A percentile compares a stretch with the other conserved stretches of the same genome.
Conservation (phyloP, 2,888 invertebrate species). For the Callimorpha dominula region DNA sequence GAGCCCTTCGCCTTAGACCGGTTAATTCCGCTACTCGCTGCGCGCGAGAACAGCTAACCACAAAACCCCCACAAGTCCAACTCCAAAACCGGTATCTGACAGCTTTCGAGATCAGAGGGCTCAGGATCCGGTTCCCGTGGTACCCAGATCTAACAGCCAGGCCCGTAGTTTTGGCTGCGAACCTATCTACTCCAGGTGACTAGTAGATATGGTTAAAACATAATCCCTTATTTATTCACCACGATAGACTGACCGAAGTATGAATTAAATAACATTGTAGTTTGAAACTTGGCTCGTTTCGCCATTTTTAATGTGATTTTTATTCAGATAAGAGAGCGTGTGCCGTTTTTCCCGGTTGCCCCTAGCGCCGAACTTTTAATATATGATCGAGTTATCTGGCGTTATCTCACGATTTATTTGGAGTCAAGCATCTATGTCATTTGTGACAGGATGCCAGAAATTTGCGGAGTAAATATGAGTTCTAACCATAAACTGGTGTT, state of each 20-base stretch:
- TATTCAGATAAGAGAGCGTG: conserved; percentile 43
- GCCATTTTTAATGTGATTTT: conserved; percentile 51
- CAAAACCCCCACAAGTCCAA: too few species aligned
- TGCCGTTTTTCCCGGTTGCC: conserved; percentile 29
- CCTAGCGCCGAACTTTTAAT: conserved; percentile 42
- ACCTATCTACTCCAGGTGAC: too few species aligned
- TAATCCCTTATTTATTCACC: not conserved
- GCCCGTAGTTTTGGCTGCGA: too few species aligned
- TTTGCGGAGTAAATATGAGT: not conserved
- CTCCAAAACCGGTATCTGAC: too few species aligned
- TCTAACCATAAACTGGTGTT: too few species aligned
- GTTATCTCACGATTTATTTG: conserved; percentile 46
- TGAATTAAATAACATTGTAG: conserved; percentile 45
- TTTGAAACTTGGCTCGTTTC: conserved; percentile 43
- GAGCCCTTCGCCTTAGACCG: too few species aligned
- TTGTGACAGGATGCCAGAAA: conserved; percentile 11
- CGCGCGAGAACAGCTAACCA: too few species aligned
- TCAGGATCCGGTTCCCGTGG: too few species aligned
- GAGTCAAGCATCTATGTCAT: conserved; percentile 22
- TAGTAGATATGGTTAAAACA: not conserved
- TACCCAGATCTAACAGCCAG: too few species aligned
- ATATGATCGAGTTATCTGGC: conserved; percentile 37
- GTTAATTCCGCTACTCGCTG: too few species aligned
- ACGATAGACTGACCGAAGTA: conserved; percentile 23
- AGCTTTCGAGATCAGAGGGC: too few species aligned